Evolutionary conservation across 2,888 invertebrate genomes (phyloP).

Genomic region (Cynaeus angustus): DNA sequence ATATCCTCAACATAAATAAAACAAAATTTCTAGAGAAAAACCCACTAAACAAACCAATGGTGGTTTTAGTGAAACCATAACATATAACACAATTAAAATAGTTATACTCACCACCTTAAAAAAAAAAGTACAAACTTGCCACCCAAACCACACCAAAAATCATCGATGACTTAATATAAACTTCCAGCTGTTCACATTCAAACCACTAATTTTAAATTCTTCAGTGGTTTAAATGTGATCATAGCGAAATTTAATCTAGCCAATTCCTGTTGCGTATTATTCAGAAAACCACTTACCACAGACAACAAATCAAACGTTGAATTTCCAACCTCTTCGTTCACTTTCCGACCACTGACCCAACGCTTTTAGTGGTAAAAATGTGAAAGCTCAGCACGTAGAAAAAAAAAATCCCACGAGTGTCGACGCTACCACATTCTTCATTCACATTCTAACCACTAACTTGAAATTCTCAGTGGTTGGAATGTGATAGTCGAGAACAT

Average conservation of each 20-base stretch:
- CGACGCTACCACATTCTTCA: not conserved
- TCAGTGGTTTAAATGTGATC: constrained; percentile 4
- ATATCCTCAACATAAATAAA: too few species aligned
- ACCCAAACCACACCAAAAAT: not conserved
- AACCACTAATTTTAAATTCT: not conserved
- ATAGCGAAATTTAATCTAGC: constrained; percentile 1
- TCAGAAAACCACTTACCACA: not conserved
- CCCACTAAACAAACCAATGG: too few species aligned
- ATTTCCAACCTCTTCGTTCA: not conserved
- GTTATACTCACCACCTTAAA: too few species aligned
- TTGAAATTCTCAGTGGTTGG: not conserved
- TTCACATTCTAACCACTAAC: not conserved
- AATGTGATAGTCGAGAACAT: not conserved
- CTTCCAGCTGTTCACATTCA: not conserved
- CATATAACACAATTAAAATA: too few species aligned
- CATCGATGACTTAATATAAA: not conserved
- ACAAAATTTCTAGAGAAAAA: too few species aligned
- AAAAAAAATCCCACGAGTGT: too few species aligned
- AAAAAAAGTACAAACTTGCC: too few species aligned
- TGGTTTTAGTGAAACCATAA: too few species aligned
- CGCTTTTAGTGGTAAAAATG: too few species aligned
- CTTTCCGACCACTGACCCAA: too few species aligned
- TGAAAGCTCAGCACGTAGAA: too few species aligned
- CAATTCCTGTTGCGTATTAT: too few species aligned
- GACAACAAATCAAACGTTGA: not conserved